Evolutionary conservation across 1,140 invertebrate species (phyloP), one percentile per base, ranked within the genome.

Genomic region (Macrotrachela quadricornifera): DNA sequence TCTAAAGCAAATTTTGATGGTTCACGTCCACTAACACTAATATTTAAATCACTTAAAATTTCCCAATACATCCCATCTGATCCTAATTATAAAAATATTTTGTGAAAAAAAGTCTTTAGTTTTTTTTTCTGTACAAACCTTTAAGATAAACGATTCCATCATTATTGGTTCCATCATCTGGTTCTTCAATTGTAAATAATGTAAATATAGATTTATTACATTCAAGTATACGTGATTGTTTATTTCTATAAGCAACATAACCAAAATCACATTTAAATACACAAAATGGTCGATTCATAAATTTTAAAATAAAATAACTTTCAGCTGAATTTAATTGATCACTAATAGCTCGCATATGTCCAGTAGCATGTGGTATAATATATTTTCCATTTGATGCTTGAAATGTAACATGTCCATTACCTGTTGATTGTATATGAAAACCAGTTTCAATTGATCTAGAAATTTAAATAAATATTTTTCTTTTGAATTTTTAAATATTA

Each of bases 151-250:
- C 21, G 8, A 30, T 30, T 30, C 86, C 82, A 54, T 80, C 81
- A 38, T 61, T 53, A n/a, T n/a, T n/a, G 8, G 8, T 30, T 30
- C 86, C 82, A 54, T 80, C 81, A 38, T 61, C 54, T 1, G 53
- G 56, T 51, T 84, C 76, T 68, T 90, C 82, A 16, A 94, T 80
- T 64, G 81, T 76, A 56, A 94, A 90, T 39, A 84, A 83, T 69
- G 91, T 86, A 63, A 92, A 92, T 52, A 78, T 79, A 48, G 85
- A 83, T 73, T 90, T 90, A 72, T 92, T 94, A 74, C 88, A 94
- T 68, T 92, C 87, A 57, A 91, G 74, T 66, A 84, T 82, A 14
- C 78, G 74, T 39, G 77, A 74, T 0, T 77, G 70, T 40, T 78
- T 78, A 36, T 57, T 62, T 71, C 90, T 91, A 61, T 81, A 84